These are phyloP conservation scores for Macquaria ambigua DNA, from an alignment of 2,113 vertebrate genomes.

Conservation along the genomic window DNA sequence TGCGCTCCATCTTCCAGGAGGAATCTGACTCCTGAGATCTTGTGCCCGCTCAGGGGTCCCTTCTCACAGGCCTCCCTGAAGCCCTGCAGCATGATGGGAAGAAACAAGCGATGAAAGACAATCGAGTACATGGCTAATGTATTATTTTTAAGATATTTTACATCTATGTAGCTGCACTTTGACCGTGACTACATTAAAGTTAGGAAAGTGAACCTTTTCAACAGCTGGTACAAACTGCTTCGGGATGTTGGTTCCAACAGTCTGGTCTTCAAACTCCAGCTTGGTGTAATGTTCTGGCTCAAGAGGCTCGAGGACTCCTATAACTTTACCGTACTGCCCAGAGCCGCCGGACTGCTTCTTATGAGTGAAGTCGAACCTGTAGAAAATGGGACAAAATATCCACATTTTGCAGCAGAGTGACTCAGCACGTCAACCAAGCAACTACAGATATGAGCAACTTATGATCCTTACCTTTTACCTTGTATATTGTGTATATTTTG, in stretches of 20 bases:
- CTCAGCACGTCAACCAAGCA: background rate
- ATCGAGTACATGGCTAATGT: background rate
- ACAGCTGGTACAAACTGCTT: slow-evolving; percentile 94
- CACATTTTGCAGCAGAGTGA: background rate
- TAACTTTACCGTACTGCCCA: slow-evolving; percentile 95
- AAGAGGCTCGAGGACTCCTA: slow-evolving; percentile 91
- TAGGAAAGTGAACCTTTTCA: slow-evolving; percentile 86
- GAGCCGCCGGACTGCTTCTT: slow-evolving; percentile 95
- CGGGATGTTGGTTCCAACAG: slow-evolving; percentile 94
- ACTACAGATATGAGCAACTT: too few species aligned
- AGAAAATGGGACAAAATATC: background rate
- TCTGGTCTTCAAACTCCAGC: slow-evolving; percentile 93
- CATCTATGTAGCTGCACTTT: too few species aligned
- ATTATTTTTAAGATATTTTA: background rate
- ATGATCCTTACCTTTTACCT: too few species aligned
- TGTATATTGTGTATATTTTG: too few species aligned
- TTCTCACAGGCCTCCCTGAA: slow-evolving; percentile 93
- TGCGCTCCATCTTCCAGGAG: slow-evolving; percentile 92
- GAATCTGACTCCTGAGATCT: slow-evolving; percentile 91
- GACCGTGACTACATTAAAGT: background rate
- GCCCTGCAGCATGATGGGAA: slow-evolving; percentile 83
- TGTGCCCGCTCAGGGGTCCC: slow-evolving; percentile 90
- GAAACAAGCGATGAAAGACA: background rate
- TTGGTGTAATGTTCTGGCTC: slow-evolving; percentile 89
- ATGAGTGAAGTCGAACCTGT: slow-evolving; percentile 96